Evolutionary conservation across 1,140 invertebrate species (phyloP).

Genomic region (Harpegnathos saltator): DNA sequence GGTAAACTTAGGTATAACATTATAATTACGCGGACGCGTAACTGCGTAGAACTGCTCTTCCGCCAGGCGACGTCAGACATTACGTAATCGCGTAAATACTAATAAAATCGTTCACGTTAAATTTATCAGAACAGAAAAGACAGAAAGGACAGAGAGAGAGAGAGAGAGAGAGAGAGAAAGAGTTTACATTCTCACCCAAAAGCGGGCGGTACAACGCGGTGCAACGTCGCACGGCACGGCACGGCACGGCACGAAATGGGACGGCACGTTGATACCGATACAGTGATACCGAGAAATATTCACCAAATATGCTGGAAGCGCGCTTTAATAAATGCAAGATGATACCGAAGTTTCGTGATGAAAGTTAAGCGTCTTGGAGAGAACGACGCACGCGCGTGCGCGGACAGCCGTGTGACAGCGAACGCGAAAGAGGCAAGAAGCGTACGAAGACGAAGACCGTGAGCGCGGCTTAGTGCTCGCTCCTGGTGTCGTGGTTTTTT

Average conservation of each 20-base stretch:
- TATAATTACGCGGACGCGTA: slow-evolving; percentile 35
- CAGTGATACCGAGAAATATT: slow-evolving; percentile 63
- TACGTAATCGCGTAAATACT: slow-evolving; percentile 47
- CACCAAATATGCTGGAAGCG: slow-evolving; percentile 64
- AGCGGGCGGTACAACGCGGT: background rate
- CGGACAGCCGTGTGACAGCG: background rate
- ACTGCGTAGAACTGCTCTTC: background rate
- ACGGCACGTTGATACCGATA: slow-evolving; percentile 28
- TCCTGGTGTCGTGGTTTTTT: slow-evolving; percentile 53
- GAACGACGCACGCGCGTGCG: background rate
- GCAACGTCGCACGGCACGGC: too few relatives aligned
- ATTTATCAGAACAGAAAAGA: too few relatives aligned
- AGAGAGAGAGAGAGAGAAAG: background rate
- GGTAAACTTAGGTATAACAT: background rate
- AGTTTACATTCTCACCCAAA: slow-evolving; percentile 7
- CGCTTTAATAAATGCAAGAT: slow-evolving; percentile 73
- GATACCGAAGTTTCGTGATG: slow-evolving; percentile 67
- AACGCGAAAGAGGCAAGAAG: background rate
- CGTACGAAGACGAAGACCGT: slow-evolving; percentile 1
- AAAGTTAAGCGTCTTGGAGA: slow-evolving; percentile 68
- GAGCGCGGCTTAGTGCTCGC: slow-evolving; percentile 38
- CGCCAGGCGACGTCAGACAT: slow-evolving; percentile 23
- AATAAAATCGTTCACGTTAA: slow-evolving; percentile 56
- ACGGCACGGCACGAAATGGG: background rate
- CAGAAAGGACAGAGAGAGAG: background rate